Evolutionary conservation across 2,113 vertebrate genomes (phyloP).

Genomic region (Rhynchopsitta pachyrhyncha): DNA sequence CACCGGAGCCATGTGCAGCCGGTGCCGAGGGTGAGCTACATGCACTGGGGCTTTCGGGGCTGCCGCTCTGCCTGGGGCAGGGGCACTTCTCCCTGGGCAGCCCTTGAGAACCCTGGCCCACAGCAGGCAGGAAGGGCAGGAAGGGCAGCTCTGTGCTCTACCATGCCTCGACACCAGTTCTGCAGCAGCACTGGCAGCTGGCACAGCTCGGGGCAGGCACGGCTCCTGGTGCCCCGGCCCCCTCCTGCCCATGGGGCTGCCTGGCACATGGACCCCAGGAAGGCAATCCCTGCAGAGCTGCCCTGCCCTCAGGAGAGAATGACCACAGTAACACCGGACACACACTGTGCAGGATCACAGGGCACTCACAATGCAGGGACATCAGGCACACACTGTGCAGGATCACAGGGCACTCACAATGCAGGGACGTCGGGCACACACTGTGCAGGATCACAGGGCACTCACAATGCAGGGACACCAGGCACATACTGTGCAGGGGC

Average conservation of each 20-base stretch:
- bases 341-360: rapidly evolving
- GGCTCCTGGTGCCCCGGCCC: background rate
- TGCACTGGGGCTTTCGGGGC: rapidly evolving
- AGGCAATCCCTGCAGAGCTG: background rate
- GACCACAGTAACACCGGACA: background rate
- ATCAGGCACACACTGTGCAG: rapidly evolving
- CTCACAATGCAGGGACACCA: rapidly evolving
- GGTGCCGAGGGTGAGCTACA: background rate
- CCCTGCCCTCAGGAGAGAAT: background rate
- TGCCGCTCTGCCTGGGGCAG: background rate
- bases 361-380: background rate
- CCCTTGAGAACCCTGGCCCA: rapidly evolving
- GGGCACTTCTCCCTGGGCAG: background rate
- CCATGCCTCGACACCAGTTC: background rate
- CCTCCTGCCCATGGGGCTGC: background rate
- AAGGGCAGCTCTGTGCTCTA: background rate
- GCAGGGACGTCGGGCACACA: background rate
- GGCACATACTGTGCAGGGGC: background rate
- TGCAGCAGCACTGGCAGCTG: background rate
- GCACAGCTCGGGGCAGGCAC: background rate
- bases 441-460: background rate
- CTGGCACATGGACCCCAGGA: rapidly evolving
- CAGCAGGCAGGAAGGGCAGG: background rate
- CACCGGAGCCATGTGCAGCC: rapidly evolving
- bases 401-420: background rate